Percentiles rank a stretch among this genome's conserved stretches.
phyloP scores from a whole-genome alignment of 2,888 invertebrate genomes.

The Mamestra brassicae region DNA sequence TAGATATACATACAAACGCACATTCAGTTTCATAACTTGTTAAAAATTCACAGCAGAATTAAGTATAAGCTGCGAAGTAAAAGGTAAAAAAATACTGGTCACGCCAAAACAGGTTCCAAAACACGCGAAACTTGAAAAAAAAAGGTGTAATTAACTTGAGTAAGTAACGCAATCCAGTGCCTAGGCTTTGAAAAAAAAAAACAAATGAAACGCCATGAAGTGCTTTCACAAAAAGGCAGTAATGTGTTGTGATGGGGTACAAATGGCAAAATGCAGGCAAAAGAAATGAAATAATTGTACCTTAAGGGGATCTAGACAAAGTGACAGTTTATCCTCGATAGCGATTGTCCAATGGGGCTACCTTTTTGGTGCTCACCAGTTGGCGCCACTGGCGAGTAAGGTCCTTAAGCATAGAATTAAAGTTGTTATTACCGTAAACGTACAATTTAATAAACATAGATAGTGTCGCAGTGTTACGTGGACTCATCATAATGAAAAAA shows the following conservation, averaged over 20 bases:
- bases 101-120: slow-evolving; percentile 22
- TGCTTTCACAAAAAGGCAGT: slow-evolving; percentile 7
- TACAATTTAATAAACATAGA: no score
- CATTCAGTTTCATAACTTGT: slow-evolving; percentile 22
- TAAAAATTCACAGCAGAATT: slow-evolving; percentile 37
- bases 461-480: no score
- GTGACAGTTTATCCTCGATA: background rate
- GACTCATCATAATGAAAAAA: no score
- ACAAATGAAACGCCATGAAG: slow-evolving; percentile 21
- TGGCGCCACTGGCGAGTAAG: no score
- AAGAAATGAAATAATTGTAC: slow-evolving; percentile 3
- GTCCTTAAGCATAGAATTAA: no score
- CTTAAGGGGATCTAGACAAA: background rate
- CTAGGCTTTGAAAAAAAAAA: slow-evolving; percentile 11
- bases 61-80: slow-evolving; percentile 8
- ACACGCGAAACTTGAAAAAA: slow-evolving; percentile 42
- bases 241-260: background rate
- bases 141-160: slow-evolving; percentile 40
- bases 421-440: no score
- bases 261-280: background rate
- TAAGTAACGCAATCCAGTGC: slow-evolving; percentile 45
- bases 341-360: background rate
- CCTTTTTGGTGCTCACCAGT: no score
- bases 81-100: slow-evolving; percentile 11
- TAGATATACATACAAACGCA: background rate